Conservation (phyloP, 2,113 vertebrate species). For the Lepus americanus region DNA sequence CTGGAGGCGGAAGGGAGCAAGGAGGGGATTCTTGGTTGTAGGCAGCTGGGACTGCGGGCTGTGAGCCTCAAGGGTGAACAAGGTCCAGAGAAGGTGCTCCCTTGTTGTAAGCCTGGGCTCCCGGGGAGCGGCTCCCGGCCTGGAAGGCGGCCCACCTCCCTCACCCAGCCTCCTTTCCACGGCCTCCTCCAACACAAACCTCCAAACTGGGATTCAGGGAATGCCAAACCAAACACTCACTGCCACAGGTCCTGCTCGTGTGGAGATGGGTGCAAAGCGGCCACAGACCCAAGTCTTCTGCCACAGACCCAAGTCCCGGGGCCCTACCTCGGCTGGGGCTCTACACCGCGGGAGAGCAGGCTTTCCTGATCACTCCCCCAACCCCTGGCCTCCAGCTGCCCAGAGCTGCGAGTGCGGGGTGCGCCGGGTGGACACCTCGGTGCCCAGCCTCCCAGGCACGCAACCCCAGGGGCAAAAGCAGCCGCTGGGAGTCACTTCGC, state of each 20-base stretch:
- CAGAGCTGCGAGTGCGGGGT: background rate
- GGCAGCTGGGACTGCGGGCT: background rate
- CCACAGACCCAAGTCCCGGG: background rate
- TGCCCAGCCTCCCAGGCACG: background rate
- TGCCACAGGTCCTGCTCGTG: background rate
- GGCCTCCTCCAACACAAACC: conserved; percentile 57
- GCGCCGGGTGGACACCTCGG: background rate
- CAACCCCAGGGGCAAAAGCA: background rate
- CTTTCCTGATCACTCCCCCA: background rate
- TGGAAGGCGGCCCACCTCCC: background rate
- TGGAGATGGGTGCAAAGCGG: background rate
- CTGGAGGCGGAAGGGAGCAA: background rate
- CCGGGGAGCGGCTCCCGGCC: background rate
- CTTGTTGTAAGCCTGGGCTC: background rate
- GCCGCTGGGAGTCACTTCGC: background rate
- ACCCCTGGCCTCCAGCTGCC: background rate
- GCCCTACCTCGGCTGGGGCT: background rate
- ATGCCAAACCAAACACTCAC: conserved; percentile 54
- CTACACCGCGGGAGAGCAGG: background rate
- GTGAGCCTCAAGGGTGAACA: background rate
- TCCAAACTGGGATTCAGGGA: conserved; percentile 35
- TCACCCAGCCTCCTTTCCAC: background rate
- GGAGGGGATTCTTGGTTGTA: background rate
- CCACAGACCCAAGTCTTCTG: background rate
- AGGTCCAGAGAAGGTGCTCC: background rate